Evolutionary conservation across 2,888 invertebrate genomes (phyloP).

Genomic region (Tenthredo scrophulariae): DNA sequence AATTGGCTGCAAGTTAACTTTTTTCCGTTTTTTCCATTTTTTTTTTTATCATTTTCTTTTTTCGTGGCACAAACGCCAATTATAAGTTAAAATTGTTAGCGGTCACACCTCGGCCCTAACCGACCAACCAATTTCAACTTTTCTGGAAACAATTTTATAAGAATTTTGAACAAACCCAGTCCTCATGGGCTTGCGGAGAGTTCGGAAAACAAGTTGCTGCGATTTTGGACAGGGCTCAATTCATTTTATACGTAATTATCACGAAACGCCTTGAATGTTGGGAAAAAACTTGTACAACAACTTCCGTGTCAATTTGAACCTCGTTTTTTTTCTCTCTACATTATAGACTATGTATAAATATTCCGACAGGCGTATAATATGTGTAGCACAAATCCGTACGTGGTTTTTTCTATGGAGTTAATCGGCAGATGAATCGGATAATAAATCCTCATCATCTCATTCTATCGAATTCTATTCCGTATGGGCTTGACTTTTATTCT

Average conservation of each 20-base stretch:
- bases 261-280: not conserved
- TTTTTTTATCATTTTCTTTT: not conserved
- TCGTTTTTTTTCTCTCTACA: not conserved
- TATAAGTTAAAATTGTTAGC: constrained; percentile 40
- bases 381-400: not conserved
- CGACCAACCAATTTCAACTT: constrained; percentile 11
- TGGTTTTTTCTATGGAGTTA: not conserved
- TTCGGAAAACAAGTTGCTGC: not conserved
- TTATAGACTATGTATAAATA: not conserved
- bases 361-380: not conserved
- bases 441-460: constrained; percentile 8
- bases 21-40: not conserved
- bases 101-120: constrained; percentile 7
- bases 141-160: not conserved
- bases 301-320: not conserved
- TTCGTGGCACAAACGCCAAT: constrained; percentile 7
- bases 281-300: not conserved
- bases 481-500: not conserved
- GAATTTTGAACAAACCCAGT: not conserved
- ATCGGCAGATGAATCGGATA: not conserved
- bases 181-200: not conserved
- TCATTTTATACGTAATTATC: not conserved
- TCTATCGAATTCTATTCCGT: constrained; percentile 3
- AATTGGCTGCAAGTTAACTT: not conserved
- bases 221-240: not conserved